Conservation (phyloP, 2,888 invertebrate species). For the Folsomia candida region DNA sequence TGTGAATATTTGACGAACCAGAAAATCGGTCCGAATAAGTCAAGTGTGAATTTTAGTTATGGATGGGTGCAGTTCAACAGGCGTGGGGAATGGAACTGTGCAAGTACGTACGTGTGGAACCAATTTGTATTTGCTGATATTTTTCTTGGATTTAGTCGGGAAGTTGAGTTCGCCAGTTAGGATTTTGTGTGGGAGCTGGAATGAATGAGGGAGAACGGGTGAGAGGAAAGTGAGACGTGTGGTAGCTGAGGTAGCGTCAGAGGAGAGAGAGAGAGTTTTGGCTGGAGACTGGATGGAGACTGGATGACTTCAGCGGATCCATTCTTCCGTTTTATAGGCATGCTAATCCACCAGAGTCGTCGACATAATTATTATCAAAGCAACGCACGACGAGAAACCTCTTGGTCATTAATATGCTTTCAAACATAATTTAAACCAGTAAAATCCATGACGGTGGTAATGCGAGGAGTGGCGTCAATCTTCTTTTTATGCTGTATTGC, state of each 20-base stretch:
- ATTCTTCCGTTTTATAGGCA: too few relatives aligned
- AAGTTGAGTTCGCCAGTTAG: not conserved
- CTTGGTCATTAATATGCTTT: not conserved
- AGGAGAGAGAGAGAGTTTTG: not conserved
- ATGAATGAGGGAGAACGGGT: too few relatives aligned
- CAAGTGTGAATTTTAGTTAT: not conserved
- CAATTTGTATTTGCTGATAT: not conserved
- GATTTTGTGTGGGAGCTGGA: too few relatives aligned
- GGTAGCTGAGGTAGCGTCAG: not conserved
- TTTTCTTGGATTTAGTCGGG: not conserved
- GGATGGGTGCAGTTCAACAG: not conserved
- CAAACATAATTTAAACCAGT: too few relatives aligned
- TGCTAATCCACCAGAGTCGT: too few relatives aligned
- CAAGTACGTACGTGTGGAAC: not conserved
- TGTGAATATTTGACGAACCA: not conserved
- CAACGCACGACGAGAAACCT: not conserved
- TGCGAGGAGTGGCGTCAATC: not conserved
- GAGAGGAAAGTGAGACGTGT: not conserved
- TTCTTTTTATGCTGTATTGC: not conserved
- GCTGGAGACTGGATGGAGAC: not conserved
- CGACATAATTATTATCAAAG: too few relatives aligned
- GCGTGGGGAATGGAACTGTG: not conserved
- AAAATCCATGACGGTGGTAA: not conserved
- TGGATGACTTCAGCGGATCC: not conserved
- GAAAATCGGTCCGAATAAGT: not conserved